phyloP scores from a whole-genome alignment of 2,888 invertebrate species.

The Nysson spinosus region DNA sequence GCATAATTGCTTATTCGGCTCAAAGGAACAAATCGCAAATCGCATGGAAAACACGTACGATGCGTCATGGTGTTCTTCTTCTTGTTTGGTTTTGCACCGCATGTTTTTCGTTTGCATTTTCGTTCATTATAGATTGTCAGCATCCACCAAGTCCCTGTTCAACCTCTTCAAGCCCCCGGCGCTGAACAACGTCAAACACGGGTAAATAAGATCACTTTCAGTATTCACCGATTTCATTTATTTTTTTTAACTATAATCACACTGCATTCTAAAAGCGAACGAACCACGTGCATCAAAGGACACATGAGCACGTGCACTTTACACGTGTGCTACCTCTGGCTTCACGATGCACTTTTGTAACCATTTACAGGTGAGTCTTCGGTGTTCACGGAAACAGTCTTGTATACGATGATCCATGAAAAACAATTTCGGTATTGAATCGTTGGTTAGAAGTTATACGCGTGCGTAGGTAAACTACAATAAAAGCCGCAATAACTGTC shows the following conservation, averaged over 20 bases:
- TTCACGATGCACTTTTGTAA: conserved; percentile 29
- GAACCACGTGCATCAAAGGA: conserved; percentile 13
- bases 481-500: too few species aligned
- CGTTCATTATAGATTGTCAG: conserved; percentile 75
- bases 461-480: too few species aligned
- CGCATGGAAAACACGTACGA: conserved; percentile 21
- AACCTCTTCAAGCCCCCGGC: conserved; percentile 77
- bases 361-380: conserved; percentile 38
- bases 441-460: too few species aligned
- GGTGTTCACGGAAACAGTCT: background rate
- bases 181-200: conserved; percentile 76
- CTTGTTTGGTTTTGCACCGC: conserved; percentile 64
- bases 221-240: conserved; percentile 12
- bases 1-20: conserved; percentile 17
- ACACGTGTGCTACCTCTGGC: conserved; percentile 18
- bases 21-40: conserved; percentile 9
- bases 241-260: too few species aligned
- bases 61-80: background rate
- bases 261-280: background rate
- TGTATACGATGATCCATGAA: too few species aligned
- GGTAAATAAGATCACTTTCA: conserved; percentile 69
- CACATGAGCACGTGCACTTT: conserved; percentile 19
- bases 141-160: conserved; percentile 78
- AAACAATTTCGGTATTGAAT: too few species aligned
- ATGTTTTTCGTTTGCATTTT: conserved; percentile 73